Evolutionary conservation across 1,140 invertebrate genomes (phyloP), one percentile per base, ranked within the genome.

Genomic region (Scaptomyza graminum): DNA sequence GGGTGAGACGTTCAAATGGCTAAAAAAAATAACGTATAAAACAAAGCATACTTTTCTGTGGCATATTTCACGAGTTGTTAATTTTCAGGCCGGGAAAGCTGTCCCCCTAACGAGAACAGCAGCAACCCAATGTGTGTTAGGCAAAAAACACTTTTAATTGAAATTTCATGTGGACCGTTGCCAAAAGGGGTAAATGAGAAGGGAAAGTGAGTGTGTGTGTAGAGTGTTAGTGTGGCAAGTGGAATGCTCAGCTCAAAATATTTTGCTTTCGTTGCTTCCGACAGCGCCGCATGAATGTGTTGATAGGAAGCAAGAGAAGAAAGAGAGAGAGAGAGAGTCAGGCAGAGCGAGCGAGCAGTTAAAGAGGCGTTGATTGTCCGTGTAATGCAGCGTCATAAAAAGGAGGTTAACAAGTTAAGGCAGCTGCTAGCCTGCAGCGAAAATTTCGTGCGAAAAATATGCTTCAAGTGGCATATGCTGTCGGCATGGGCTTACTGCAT

Each of bases 371-470:
- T 75, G 81, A 87, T 81, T 81, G 82, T 78, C 81, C 81, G 71
- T 78, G 74, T 69, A 72, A 88, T 78, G 69, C 78, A 67, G 16
- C 78, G 67, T 39, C 56, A 50, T 59, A 71, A 79, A 87, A 81
- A 83, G 68, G 65, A 82, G 83, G 83, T 88, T 87, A 87, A 88
- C 83, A 83, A 88, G 79, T 68, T 89, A 79, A 79, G 78, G 67
- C 61, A 62, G 66, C 62, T 22, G 39, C 8, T 41, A 18, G 50
- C 47, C 34, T 62, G 41, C 18, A 16, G 49, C 69, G 31, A 34
- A 71, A 64, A 69, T 74, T 63, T 67, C 65, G 82, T 74, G 81
- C 52, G 77, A 76, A 74, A 85, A 84, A 77, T 87, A 73, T 59
- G 63, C 37, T 34, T 39, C 15, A 47, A 60, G 43, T 60, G 47